phyloP scores from a whole-genome alignment of 2,113 vertebrate genomes.

The Indri indri region DNA sequence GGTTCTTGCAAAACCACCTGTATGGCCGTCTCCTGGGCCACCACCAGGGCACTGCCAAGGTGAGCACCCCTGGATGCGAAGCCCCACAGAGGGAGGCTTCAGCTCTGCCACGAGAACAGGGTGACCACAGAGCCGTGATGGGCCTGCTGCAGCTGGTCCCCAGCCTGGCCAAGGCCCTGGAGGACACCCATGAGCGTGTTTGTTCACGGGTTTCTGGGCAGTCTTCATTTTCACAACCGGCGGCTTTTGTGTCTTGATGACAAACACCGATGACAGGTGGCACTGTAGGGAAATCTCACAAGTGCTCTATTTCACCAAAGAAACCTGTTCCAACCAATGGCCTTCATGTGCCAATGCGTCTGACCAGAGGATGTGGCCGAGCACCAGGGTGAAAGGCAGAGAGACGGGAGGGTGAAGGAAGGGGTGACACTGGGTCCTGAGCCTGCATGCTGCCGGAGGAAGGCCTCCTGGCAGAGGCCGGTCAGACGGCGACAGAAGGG shows the following conservation, averaged over 20 bases:
- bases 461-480: not conserved
- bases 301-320: not conserved
- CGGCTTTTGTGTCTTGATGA: not conserved
- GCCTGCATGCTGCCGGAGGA: too few species aligned
- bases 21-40: not conserved
- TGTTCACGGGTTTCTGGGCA: fast-evolving
- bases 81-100: not conserved
- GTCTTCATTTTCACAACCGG: not conserved
- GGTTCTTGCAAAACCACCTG: not conserved
- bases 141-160: not conserved
- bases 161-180: not conserved
- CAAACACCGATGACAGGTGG: not conserved
- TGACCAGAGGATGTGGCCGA: not conserved
- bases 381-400: not conserved
- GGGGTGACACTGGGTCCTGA: fast-evolving
- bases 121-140: not conserved
- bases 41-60: not conserved
- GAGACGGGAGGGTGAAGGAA: fast-evolving
- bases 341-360: fast-evolving
- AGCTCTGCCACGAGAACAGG: not conserved
- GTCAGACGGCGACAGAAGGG: not conserved
- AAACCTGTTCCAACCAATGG: fast-evolving
- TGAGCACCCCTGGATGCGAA: not conserved
- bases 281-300: not conserved
- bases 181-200: fast-evolving